phyloP scores from a whole-genome alignment of 2,888 invertebrate genomes.

The Leucophenga montana region DNA sequence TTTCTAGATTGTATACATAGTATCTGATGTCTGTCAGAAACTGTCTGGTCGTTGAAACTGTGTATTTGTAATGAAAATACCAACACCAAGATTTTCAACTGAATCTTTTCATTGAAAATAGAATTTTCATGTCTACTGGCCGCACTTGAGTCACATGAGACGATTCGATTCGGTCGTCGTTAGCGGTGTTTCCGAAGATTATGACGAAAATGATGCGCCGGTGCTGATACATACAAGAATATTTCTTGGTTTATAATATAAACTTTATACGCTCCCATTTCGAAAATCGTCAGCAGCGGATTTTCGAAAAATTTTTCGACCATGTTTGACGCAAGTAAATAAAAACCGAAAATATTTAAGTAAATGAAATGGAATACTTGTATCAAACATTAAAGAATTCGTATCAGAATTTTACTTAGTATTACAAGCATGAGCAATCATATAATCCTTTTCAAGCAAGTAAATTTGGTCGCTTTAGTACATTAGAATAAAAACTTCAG shows the following conservation, averaged over 20 bases:
- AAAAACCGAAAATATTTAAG: slow-evolving; percentile 33
- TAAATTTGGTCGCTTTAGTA: neutral
- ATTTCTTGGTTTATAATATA: neutral
- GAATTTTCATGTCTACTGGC: slow-evolving; percentile 13
- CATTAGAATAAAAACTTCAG: too few relatives aligned
- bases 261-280: neutral
- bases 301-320: neutral
- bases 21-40: slow-evolving; percentile 1
- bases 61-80: slow-evolving; percentile 67
- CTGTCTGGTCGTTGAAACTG: slow-evolving; percentile 10
- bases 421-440: neutral
- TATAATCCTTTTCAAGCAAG: neutral
- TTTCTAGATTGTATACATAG: neutral
- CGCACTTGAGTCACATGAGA: slow-evolving; percentile 23
- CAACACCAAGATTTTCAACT: slow-evolving; percentile 61
- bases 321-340: slow-evolving; percentile 64
- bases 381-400: too few relatives aligned
- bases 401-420: too few relatives aligned
- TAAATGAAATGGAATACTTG: neutral
- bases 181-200: neutral
- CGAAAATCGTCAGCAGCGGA: neutral
- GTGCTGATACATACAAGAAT: too few relatives aligned
- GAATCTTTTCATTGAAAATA: slow-evolving; percentile 25
- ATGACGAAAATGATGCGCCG: too few relatives aligned
- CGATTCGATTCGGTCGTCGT: slow-evolving; percentile 1